Base-by-base conservation (phyloP, 2,113 vertebrate species). In the Aptenodytes patagonicus region DNA sequence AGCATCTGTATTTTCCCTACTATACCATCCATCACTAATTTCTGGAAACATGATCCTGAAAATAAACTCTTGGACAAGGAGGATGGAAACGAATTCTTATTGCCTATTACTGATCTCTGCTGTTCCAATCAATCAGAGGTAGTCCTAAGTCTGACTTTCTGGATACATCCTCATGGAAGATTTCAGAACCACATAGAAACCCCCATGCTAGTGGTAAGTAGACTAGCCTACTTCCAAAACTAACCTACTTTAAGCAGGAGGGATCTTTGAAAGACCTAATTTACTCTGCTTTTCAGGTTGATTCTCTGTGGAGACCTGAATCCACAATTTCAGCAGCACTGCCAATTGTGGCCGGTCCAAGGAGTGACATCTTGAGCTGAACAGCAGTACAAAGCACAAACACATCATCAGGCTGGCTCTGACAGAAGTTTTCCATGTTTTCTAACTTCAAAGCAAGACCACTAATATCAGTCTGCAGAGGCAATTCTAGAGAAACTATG, bases 351-450 rank as follows among this genome's bases (percentile, higher is more conserved):
- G 36, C 40, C 3, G 3, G 17, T 78, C 72, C 65, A 76, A 60
- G 47, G 55, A 83, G 22, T 38, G 80, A 77, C 57, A 60, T 87
- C 83, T 79, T 83, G 72, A 68, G 47, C 65, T 84, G 61, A 90
- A 44, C 29, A 88, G 71, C 40, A 70, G 9, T 13, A 38, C 25
- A 84, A 94, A 89, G 49, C 52, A 82, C 61, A 91, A 93, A 87
- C 70, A 84, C 72, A 92, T 89, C 16, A 10, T 94, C 69, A 95
- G 61, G 31, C 83, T 94, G 95, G 73, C 83, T 95, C 94, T 91
- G 40, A 89, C 34, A 76, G 66, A 89, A 89, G 8, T 96, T 97
- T 97, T 96, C 94, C 93, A 66, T 97, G 91, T 95, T 96, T 95
- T 81, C 57, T 54, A 18, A 71, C 77, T 96, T 96, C 95, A 95